Evolutionary conservation across 1,140 invertebrate genomes (phyloP).

Genomic region (Fopius arisanus): DNA sequence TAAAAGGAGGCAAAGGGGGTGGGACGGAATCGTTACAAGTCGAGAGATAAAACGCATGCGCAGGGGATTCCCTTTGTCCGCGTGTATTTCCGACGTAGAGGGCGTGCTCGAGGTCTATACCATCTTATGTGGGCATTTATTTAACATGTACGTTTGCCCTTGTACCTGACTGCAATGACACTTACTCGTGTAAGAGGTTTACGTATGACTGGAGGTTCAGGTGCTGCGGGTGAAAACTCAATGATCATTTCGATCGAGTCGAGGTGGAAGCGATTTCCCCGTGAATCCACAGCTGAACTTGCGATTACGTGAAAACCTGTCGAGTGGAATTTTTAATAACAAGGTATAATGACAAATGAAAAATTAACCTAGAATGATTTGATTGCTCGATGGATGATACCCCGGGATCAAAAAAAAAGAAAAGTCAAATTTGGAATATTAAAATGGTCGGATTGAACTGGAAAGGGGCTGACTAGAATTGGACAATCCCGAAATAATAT

Average conservation of each 20-base stretch:
- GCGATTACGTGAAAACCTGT: too few species aligned
- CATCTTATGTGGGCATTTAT: conserved; percentile 15
- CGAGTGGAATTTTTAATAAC: too few species aligned
- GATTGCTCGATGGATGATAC: too few species aligned
- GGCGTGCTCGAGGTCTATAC: conserved; percentile 36
- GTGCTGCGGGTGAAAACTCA: neutral
- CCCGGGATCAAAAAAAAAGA: too few species aligned
- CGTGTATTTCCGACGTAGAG: conserved; percentile 38
- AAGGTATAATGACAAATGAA: too few species aligned
- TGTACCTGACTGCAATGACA: neutral
- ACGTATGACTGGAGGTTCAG: neutral
- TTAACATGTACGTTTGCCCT: conserved; percentile 15
- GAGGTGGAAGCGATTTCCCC: neutral
- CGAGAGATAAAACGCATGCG: conserved; percentile 56
- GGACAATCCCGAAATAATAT: too few species aligned
- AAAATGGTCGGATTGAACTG: too few species aligned
- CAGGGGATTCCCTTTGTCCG: conserved; percentile 55
- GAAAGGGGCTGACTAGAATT: too few species aligned
- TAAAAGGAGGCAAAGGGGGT: conserved; percentile 35
- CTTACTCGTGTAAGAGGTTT: neutral
- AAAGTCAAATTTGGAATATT: too few species aligned
- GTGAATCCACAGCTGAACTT: neutral
- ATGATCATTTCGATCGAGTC: neutral
- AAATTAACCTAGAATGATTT: too few species aligned
- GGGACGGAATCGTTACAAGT: conserved; percentile 60